A percentile compares a stretch with the other conserved stretches of the same genome.
Conservation (phyloP, 2,113 vertebrate genomes). For the Pteronura brasiliensis region DNA sequence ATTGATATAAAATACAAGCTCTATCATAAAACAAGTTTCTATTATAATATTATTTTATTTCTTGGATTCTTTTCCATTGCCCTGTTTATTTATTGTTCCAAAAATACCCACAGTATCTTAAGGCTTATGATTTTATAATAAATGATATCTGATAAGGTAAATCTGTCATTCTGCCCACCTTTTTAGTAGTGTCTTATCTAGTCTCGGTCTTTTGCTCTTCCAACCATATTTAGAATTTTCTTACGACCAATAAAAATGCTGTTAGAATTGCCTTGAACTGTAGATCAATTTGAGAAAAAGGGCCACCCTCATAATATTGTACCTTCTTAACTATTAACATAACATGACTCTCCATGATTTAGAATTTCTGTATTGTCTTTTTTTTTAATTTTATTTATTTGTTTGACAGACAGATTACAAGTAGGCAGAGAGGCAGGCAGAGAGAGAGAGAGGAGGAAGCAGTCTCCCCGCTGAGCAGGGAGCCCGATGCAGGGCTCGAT, state of each 20-base stretch:
- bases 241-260: not conserved
- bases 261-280: not conserved
- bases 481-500: too few species aligned
- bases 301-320: not conserved
- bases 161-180: not conserved
- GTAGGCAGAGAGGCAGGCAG: too few species aligned
- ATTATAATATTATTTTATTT: not conserved
- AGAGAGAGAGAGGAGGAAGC: too few species aligned
- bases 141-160: not conserved
- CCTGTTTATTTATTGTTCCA: not conserved
- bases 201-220: not conserved
- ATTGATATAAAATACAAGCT: not conserved
- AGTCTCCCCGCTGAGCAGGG: too few species aligned
- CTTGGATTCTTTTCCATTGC: not conserved
- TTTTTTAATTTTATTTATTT: too few species aligned
- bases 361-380: not conserved
- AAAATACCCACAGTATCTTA: not conserved
- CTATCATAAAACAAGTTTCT: not conserved
- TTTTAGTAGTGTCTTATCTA: not conserved
- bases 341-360: not conserved
- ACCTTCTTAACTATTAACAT: not conserved
- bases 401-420: too few species aligned
- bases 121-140: not conserved
- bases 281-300: not conserved
- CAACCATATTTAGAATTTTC: not conserved